Evolutionary conservation across 2,888 invertebrate species (phyloP).

Genomic region (Antitype chi): DNA sequence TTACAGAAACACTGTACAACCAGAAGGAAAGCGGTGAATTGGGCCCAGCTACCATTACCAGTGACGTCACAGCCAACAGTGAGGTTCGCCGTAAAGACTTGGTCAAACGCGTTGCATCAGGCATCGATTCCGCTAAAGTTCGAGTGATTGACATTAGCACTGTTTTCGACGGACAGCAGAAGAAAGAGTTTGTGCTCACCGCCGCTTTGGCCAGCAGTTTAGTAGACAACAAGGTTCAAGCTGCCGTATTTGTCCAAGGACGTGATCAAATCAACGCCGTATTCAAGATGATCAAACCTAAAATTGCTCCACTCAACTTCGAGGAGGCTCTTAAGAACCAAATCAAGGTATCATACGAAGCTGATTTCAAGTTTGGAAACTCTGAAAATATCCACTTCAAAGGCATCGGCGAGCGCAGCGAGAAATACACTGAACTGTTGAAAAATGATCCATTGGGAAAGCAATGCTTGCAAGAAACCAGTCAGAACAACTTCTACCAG

Average conservation of each 20-base stretch:
- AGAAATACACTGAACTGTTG: conserved; percentile 77
- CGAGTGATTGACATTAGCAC: too few relatives aligned
- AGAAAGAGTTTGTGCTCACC: too few relatives aligned
- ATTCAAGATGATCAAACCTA: conserved; percentile 85
- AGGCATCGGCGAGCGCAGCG: conserved; percentile 86
- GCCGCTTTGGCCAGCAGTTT: too few relatives aligned
- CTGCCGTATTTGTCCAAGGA: conserved; percentile 85
- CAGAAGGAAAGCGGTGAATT: conserved; percentile 76
- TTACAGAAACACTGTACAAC: conserved; percentile 78
- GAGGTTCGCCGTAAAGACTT: conserved; percentile 88
- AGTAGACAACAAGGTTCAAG: conserved; percentile 84
- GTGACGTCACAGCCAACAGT: conserved; percentile 83
- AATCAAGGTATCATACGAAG: conserved; percentile 84
- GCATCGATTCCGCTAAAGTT: too few relatives aligned
- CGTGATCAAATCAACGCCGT: conserved; percentile 86
- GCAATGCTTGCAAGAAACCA: conserved; percentile 87
- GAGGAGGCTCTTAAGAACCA: conserved; percentile 89
- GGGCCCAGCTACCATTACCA: conserved; percentile 56
- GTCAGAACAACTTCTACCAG: conserved; percentile 89
- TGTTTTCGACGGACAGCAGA: too few relatives aligned
- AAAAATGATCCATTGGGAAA: too few relatives aligned
- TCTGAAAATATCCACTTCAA: conserved; percentile 82
- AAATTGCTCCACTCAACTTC: conserved; percentile 88
- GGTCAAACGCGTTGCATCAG: conserved; percentile 76
- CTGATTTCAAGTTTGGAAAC: conserved; percentile 88